Base-by-base conservation (phyloP, 2,113 vertebrate species). In the Nyctibius bracteatus region DNA sequence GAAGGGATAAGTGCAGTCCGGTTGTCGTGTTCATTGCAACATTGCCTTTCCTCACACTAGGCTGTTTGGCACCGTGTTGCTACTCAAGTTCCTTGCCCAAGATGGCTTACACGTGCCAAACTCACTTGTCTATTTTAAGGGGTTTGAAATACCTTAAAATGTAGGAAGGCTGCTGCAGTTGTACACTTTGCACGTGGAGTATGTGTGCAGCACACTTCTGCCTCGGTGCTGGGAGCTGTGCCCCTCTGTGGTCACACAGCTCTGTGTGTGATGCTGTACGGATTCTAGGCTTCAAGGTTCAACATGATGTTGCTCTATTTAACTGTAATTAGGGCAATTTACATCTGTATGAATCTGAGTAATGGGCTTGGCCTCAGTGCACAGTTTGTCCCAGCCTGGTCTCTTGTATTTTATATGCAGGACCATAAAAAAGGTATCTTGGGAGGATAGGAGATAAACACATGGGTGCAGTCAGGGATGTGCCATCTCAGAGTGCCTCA, bases 181-280 rank as follows among this genome's bases (percentile, higher is more conserved):
- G 41, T 59, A 2, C 37, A 9, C 21, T 28, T 57, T 19, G 41
- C 68, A 10, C 4, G 2, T 11, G 33, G 46, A 28, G 5, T 9
- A 0, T 5, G 37, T 4, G 7, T 3, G 22, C 62, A 35, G 71
- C 0, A 8, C 14, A 2, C 47, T 90, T 58, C 39, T 58, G 0
- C 67, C 49, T 63, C 3, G 5, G 27, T 31, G 2, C 5, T 18
- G 44, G 25, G 37, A 61, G 57, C 71, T 86, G 47, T 44, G 58
- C 4, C 24, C 61, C 44, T 70, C 49, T 23, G 44, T 52, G 54
- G 33, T 66, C 37, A 2, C 11, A 3, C 23, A 0, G 10, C 68
- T 74, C 43, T 74, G 25, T 51, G 31, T 18, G 62, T 20, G 70
- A 13, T 59, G 57, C 51, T 82, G 57, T 57, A 4, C 9, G 0